phyloP scores from a whole-genome alignment of 2,888 invertebrate species.

The Tenthredo mesomela region DNA sequence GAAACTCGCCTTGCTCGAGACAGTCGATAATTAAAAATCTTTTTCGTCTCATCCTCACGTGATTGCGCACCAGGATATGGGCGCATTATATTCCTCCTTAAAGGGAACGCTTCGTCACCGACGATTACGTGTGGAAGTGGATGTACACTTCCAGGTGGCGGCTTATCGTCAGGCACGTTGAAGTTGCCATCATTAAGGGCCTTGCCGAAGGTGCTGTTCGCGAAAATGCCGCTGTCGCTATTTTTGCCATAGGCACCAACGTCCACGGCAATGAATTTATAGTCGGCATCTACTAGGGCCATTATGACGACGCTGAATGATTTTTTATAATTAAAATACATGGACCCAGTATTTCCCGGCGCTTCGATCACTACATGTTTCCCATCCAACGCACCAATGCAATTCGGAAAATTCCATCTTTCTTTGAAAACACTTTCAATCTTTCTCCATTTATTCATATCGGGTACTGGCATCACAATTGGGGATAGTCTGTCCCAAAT shows the following conservation, averaged over 20 bases:
- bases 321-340: slow-evolving; percentile 52
- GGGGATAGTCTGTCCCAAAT: too few species aligned
- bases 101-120: too few species aligned
- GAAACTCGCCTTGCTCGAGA: neutral
- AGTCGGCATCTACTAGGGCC: slow-evolving; percentile 58
- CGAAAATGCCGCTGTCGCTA: slow-evolving; percentile 62
- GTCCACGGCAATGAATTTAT: slow-evolving; percentile 62
- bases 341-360: slow-evolving; percentile 41
- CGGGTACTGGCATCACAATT: too few species aligned
- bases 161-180: too few species aligned
- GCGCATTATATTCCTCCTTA: too few species aligned
- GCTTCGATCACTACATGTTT: slow-evolving; percentile 30
- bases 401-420: neutral
- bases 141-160: too few species aligned
- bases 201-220: slow-evolving; percentile 46
- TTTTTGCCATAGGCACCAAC: slow-evolving; percentile 61
- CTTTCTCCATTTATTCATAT: neutral
- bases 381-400: neutral
- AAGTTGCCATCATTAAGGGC: neutral
- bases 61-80: too few species aligned
- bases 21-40: neutral
- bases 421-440: neutral
- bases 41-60: neutral
- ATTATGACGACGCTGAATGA: slow-evolving; percentile 55
- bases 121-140: too few species aligned